Evolutionary conservation across 2,113 vertebrate species (phyloP), one percentile per base, ranked within the genome.

Genomic region (Ifrita kowaldi): DNA sequence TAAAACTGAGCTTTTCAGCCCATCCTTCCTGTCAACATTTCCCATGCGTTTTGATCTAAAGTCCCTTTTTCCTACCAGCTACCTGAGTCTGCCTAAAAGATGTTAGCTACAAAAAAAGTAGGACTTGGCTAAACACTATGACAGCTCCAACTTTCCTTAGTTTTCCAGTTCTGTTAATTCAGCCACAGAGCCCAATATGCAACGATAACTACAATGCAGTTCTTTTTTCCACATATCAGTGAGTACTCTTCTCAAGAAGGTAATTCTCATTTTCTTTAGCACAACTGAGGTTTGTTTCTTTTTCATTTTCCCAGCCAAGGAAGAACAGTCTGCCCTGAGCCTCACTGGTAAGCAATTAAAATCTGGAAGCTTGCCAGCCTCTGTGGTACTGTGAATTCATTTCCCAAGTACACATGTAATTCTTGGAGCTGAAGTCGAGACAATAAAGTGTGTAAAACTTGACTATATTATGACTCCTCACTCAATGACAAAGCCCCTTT

Each of bases 401-500:
- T 97, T 97, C 90, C 95, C 92, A 93, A 93, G 83, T 68, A 96
- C 79, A 97, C 80, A 84, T 46, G 73, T 90, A 97, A 90, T 92
- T 97, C 91, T 89, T 93, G 86, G 92, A 97, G 85, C 79, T 93
- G 62, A 95, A 92, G 71, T 82, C 0, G 2, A 96, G 60, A 96
- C 93, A 95, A 94, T 94, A 96, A 96, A 96, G 96, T 52, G 80
- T 87, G 77, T 73, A 96, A 96, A 96, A 96, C 57, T 75, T 89
- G 41, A 95, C 93, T 94, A 76, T 62, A 96, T 91, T 95, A 87
- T 82, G 73, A 95, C 46, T 94, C 86, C 80, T 94, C 62, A 53
- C 69, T 90, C 82, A 90, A 56, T 0, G 11, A 93, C 92, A 95
- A 93, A 70, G 71, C 37, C 8, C 50, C 69, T 94, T 95, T 89